Evolutionary conservation across 2,797 vertebrate genomes (phyloP).

Genomic region (Triplophysa yarkandensis): DNA sequence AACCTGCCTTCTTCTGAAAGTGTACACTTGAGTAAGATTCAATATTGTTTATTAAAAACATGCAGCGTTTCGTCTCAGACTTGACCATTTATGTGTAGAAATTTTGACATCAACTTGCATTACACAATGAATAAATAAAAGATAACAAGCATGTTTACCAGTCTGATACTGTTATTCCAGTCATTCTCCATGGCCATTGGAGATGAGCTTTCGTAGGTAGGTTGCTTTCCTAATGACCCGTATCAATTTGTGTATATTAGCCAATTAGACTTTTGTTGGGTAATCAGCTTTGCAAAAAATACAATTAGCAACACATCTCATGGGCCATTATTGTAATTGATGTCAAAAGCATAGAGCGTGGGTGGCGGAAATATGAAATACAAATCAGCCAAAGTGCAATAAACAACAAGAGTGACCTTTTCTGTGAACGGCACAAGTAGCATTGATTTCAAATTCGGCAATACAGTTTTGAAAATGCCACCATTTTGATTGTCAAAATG

Average conservation of each 20-base stretch:
- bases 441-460: conserved; percentile 55
- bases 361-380: conserved; percentile 37
- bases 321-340: conserved; percentile 70
- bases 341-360: conserved; percentile 49
- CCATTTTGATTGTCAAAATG: conserved; percentile 41
- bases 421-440: conserved; percentile 51
- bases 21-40: conserved; percentile 16
- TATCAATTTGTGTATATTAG: conserved; percentile 33
- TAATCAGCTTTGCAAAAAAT: conserved; percentile 48
- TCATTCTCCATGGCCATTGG: conserved; percentile 12
- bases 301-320: conserved; percentile 68
- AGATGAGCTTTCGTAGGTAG: conserved; percentile 1
- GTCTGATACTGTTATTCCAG: conserved; percentile 10
- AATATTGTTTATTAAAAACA: conserved; percentile 35
- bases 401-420: conserved; percentile 53
- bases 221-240: conserved; percentile 29
- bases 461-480: conserved; percentile 56
- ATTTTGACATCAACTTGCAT: conserved; percentile 15
- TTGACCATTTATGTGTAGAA: conserved; percentile 32
- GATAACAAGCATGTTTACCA: conserved; percentile 13
- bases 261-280: conserved; percentile 32
- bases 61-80: conserved; percentile 28
- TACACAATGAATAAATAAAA: conserved; percentile 18
- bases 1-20: conserved; percentile 25
- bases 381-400: conserved; percentile 48